These are phyloP conservation scores for Ophion costatus DNA, from an alignment of 2,888 invertebrate genomes.

Conservation along the genomic window DNA sequence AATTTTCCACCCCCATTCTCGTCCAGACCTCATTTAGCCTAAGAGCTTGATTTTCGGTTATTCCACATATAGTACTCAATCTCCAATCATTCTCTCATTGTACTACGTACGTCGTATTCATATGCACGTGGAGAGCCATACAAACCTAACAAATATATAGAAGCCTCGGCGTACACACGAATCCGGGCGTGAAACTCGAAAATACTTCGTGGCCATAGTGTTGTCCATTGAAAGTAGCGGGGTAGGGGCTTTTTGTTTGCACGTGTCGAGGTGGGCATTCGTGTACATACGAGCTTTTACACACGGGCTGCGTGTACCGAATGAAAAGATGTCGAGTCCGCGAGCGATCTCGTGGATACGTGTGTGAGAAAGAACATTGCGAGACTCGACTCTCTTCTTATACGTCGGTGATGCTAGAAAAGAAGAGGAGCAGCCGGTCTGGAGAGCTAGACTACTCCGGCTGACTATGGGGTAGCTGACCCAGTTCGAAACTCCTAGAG, in stretches of 20 bases:
- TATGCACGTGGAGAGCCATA: not conserved
- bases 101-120: too few species aligned
- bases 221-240: slow-evolving; percentile 13
- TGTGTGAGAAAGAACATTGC: slow-evolving; percentile 25
- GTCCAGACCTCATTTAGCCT: too few species aligned
- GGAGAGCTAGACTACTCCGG: slow-evolving; percentile 41
- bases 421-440: slow-evolving; percentile 32
- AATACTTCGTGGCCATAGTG: slow-evolving; percentile 3
- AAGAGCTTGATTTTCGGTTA: too few species aligned
- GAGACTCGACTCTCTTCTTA: slow-evolving; percentile 13
- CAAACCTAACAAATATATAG: not conserved
- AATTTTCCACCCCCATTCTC: too few species aligned
- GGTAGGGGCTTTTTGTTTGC: not conserved
- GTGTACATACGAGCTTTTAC: not conserved
- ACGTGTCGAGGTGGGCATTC: slow-evolving; percentile 2
- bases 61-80: too few species aligned
- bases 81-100: not conserved
- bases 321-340: slow-evolving; percentile 55
- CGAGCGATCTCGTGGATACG: slow-evolving; percentile 18
- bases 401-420: slow-evolving; percentile 22
- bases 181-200: slow-evolving; percentile 7
- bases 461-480: slow-evolving; percentile 55
- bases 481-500: slow-evolving; percentile 58
- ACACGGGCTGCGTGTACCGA: not conserved
- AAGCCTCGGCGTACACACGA: not conserved